Percentiles rank a stretch among this genome's conserved stretches.
Evolutionary conservation across 2,888 invertebrate species (phyloP).

Genomic region (Drosophila histrio): DNA sequence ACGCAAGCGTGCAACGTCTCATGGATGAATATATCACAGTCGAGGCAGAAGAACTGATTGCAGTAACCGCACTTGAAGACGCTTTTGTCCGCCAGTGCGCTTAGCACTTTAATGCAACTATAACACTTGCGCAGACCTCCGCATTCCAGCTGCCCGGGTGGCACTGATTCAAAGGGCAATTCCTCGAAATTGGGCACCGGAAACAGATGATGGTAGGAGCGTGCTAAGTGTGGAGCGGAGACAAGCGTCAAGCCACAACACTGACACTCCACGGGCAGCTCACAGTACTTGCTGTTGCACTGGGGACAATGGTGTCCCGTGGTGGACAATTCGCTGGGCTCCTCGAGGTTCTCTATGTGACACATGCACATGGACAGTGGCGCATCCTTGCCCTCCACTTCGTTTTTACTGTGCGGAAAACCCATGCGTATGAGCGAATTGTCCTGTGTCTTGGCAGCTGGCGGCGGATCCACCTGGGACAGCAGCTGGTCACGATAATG

Average conservation of each 20-base stretch:
- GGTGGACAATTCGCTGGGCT: conserved; percentile 88
- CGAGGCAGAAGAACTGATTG: conserved; percentile 92
- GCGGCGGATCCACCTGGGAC: conserved; percentile 88
- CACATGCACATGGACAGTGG: conserved; percentile 97
- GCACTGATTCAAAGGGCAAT: conserved; percentile 85
- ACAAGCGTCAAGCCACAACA: conserved; percentile 98
- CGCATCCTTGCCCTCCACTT: conserved; percentile 86
- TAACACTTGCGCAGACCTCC: conserved; percentile 88
- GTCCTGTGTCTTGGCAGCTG: conserved; percentile 89
- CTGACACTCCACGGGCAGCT: conserved; percentile 98
- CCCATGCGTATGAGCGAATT: conserved; percentile 97
- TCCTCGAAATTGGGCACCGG: conserved; percentile 95
- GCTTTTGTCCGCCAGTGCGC: conserved; percentile 88
- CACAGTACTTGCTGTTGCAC: conserved; percentile 98
- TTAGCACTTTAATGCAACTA: conserved; percentile 89
- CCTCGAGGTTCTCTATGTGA: conserved; percentile 91
- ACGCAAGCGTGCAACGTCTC: conserved; percentile 98
- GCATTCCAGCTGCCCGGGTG: conserved; percentile 37
- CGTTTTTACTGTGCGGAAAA: conserved; percentile 92
- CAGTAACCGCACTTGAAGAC: conserved; percentile 93
- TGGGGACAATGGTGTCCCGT: conserved; percentile 96
- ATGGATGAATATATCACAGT: conserved; percentile 97
- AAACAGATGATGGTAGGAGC: conserved; percentile 98
- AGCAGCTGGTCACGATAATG: conserved; percentile 89
- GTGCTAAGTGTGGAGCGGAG: conserved; percentile 98